Evolutionary conservation across 2,888 invertebrate genomes (phyloP), one percentile per base, ranked within the genome.

Genomic region (Lucinisca nassula): DNA sequence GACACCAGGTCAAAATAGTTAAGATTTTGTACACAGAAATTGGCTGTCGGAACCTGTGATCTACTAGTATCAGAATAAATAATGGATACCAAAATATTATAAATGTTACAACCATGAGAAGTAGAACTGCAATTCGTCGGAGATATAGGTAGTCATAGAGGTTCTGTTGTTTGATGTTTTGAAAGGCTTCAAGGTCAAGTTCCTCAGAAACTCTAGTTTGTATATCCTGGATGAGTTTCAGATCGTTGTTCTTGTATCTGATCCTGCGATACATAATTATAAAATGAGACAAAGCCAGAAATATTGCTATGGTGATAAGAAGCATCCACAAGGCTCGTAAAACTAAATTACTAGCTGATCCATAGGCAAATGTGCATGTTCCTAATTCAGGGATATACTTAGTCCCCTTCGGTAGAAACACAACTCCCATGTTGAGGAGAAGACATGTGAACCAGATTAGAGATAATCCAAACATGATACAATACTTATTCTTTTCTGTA

Each of bases 391-490:
- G 98, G 24, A 93, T 93, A 85, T 88, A 95, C 74, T 92, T 92
- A 0, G 95, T 94, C 76, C 95, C 95, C 4, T 95, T 95, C 10
- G 96, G 96, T 73, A 96, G 94, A 80, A 96, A 95, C 4, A 96
- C 95, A 32, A 96, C 95, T 37, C 98, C 98, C 93, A 98, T 97
- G 97, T 98, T 98, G 96, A 98, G 98, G 78, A 98, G 98, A 95
- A 98, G 98, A 87, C 98, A 98, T 79, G 98, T 98, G 97, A 98
- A 98, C 98, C 98, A 98, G 95, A 98, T 98, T 98, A 98, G 98
- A 96, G 98, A 98, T 79, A 98, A 98, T 89, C 98, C 98, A 96
- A 98, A 98, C 75, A 98, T 97, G 88, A 98, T 98, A 96, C 98
- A 98, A 85, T 94, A 95, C 75, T 93, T 92, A 87, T 95, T 95